A percentile compares a stretch with the other conserved stretches of the same genome.
Evolutionary conservation across 2,113 vertebrate species (phyloP).

Genomic region (Chaetura pelagica): DNA sequence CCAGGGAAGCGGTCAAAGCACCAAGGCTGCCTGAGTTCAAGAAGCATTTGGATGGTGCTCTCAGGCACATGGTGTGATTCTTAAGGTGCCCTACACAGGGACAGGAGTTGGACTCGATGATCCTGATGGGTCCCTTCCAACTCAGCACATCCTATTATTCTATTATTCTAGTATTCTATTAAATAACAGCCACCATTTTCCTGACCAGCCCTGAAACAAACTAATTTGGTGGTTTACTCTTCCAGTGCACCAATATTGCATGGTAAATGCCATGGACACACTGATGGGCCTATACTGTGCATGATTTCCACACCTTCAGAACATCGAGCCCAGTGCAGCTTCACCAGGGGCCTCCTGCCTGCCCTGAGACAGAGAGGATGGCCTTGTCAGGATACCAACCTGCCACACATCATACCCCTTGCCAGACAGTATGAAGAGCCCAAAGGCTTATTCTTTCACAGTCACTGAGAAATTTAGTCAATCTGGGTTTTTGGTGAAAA

Average conservation of each 20-base stretch:
- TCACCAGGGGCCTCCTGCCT: background rate
- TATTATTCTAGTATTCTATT: too few species aligned
- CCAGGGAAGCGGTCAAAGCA: too few species aligned
- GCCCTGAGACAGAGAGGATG: background rate
- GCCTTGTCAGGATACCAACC: background rate
- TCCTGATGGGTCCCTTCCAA: too few species aligned
- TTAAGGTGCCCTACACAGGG: too few species aligned
- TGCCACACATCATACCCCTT: fast-evolving
- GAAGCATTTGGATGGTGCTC: too few species aligned
- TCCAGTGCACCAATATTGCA: background rate
- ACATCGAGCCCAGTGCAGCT: background rate
- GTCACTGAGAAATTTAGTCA: background rate
- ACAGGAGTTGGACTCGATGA: too few species aligned
- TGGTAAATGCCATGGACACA: background rate
- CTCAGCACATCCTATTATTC: too few species aligned
- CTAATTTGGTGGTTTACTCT: background rate
- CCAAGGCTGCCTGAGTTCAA: too few species aligned
- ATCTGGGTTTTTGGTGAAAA: background rate
- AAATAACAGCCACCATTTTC: background rate
- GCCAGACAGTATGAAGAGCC: background rate
- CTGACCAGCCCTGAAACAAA: background rate
- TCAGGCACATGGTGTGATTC: too few species aligned
- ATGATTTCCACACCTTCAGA: background rate
- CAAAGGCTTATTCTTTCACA: background rate
- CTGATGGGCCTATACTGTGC: background rate